These are phyloP conservation scores for Ophraella communa DNA, from an alignment of 2,888 invertebrate species.

Conservation along the genomic window DNA sequence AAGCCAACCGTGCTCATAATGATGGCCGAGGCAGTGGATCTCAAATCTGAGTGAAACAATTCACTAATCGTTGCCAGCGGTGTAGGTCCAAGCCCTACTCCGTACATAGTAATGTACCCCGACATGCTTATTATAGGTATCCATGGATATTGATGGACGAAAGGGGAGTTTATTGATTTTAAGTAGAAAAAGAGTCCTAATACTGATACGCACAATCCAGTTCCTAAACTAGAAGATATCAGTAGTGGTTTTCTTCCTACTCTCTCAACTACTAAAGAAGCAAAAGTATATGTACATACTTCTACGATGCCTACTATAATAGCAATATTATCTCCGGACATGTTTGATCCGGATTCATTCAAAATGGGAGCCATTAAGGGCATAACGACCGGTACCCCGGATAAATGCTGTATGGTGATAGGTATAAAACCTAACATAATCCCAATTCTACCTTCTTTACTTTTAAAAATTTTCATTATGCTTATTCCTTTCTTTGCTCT, in stretches of 20 bases:
- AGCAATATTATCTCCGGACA: slow-evolving; percentile 11
- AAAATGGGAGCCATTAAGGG: slow-evolving; percentile 14
- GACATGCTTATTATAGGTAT: background rate
- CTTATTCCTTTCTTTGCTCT: background rate
- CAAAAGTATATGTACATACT: background rate
- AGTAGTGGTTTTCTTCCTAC: slow-evolving; percentile 12
- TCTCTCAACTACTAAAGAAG: slow-evolving; percentile 6
- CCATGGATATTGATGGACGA: background rate
- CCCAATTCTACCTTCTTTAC: slow-evolving; percentile 1
- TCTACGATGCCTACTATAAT: slow-evolving; percentile 5
- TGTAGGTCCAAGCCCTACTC: background rate
- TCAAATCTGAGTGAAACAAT: background rate
- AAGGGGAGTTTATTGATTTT: background rate
- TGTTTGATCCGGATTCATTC: background rate
- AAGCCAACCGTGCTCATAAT: background rate
- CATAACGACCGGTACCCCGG: slow-evolving; percentile 6
- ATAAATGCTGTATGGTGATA: slow-evolving; percentile 3
- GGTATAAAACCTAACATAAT: background rate
- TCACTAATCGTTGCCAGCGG: background rate
- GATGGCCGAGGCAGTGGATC: background rate
- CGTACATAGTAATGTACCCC: background rate
- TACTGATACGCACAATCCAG: background rate
- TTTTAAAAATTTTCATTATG: background rate
- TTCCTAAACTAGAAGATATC: background rate
- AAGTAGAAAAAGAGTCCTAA: slow-evolving; percentile 3